Evolutionary conservation across 1,140 invertebrate species (phyloP), one percentile per base, ranked within the genome.

Genomic region (Reticulitermes speratus): DNA sequence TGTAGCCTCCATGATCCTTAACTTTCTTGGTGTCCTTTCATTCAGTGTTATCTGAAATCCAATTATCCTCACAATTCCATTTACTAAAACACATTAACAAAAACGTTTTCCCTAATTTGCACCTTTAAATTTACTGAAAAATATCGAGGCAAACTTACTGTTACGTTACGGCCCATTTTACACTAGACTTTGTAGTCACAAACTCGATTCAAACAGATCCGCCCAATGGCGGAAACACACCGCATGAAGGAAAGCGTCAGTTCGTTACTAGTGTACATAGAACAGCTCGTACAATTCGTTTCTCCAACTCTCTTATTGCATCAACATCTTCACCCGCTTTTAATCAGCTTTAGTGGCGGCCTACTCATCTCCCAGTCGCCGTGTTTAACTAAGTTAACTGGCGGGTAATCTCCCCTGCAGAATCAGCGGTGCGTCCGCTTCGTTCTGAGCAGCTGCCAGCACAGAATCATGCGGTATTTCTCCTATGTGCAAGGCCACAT

Each of bases 281-380:
- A 23, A 19, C 59, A n/a, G 59, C 59, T 65, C 59, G 21, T 23
- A 65, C 59, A 65, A 65, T 65, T 65, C 59, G 59, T 48, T 48
- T 48, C 48, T 48, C 48, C 48, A 48, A 65, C 5, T 65, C 59
- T 65, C 59, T 65, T 65, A 65, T 65, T 65, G 59, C 59, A 65
- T 65, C 59, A 65, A 65, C 59, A 65, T 65, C 59, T 65, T 65
- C 59, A 65, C 59, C 48, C 59, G 59, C 59, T 65, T 65, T 65
- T 65, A 65, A 65, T 65, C 59, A 65, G 59, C 59, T 65, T 65
- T 65, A 65, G 59, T 23, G 59, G 59, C 21, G 59, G 59, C 59
- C 59, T 65, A 65, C 59, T 65, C 59, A 65, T 65, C 59, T 65
- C 59, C 59, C 21, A 65, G 59, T 65, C 21, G 59, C 59, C 21